A percentile compares a stretch with the other conserved stretches of the same genome.
Conservation (phyloP, 1,140 invertebrate genomes). For the Gonatopus flavifemur region DNA sequence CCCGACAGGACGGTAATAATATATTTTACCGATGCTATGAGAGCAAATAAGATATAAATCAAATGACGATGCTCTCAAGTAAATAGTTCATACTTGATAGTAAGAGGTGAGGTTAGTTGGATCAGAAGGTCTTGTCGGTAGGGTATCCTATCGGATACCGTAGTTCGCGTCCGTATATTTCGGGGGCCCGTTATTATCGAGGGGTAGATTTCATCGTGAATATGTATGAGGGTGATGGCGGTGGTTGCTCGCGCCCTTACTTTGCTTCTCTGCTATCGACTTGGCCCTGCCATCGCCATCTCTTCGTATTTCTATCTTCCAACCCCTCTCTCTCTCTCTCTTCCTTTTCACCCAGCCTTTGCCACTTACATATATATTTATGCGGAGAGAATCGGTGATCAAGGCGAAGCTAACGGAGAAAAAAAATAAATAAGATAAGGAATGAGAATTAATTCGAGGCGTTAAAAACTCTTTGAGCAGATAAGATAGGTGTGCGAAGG, state of each 20-base stretch:
- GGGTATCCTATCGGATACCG: constrained; percentile 38
- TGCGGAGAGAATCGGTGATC: constrained; percentile 1
- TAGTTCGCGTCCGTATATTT: constrained; percentile 43
- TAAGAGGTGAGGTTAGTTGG: too few relatives aligned
- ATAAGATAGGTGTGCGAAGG: constrained; percentile 13
- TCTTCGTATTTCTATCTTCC: constrained; percentile 2
- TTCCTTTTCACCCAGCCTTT: constrained; percentile 7
- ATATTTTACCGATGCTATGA: too few relatives aligned
- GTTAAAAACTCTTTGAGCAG: constrained; percentile 27
- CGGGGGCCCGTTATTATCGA: constrained; percentile 54
- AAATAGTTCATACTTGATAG: too few relatives aligned
- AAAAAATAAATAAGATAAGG: constrained; percentile 39
- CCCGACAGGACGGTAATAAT: too few relatives aligned
- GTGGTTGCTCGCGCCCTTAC: constrained; percentile 21
- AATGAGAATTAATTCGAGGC: constrained; percentile 34
- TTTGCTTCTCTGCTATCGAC: constrained; percentile 26
- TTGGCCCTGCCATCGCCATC: constrained; percentile 18
- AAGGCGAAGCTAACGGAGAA: neutral
- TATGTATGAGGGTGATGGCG: constrained; percentile 50
- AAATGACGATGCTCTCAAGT: too few relatives aligned
- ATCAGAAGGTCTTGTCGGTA: too few relatives aligned
- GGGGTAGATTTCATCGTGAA: constrained; percentile 57
- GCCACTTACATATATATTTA: constrained; percentile 4
- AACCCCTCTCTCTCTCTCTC: constrained; percentile 4
- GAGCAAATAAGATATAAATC: too few relatives aligned